Conservation (phyloP, 2,797 vertebrate species). For the Salmo trutta region DNA sequence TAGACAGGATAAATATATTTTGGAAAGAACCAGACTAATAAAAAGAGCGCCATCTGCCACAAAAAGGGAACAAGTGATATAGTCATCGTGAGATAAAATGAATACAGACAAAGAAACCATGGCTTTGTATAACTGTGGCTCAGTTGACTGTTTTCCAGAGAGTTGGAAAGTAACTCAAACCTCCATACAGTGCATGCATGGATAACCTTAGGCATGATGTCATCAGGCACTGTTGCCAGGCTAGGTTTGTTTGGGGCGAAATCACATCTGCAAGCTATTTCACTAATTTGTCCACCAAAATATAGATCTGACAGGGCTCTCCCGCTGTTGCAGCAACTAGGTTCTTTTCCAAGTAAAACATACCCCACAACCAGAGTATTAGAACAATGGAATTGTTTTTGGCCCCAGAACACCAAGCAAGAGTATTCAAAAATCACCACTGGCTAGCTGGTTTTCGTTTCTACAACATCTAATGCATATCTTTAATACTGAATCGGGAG, state of each 20-base stretch:
- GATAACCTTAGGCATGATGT: slow-evolving; percentile 67
- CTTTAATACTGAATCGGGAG: slow-evolving; percentile 51
- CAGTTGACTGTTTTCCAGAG: slow-evolving; percentile 43
- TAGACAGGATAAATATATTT: neutral
- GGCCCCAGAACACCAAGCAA: slow-evolving; percentile 15
- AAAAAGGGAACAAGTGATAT: no score
- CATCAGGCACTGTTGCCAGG: slow-evolving; percentile 51
- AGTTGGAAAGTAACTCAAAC: slow-evolving; percentile 9
- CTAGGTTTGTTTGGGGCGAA: slow-evolving; percentile 55
- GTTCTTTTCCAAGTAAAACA: slow-evolving; percentile 50
- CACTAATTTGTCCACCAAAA: slow-evolving; percentile 70
- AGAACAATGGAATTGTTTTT: slow-evolving; percentile 38
- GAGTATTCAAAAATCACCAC: slow-evolving; percentile 21
- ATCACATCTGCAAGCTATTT: slow-evolving; percentile 78
- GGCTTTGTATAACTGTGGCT: slow-evolving; percentile 24
- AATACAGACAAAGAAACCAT: neutral
- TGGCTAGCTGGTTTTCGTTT: slow-evolving; percentile 34
- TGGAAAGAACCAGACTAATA: neutral
- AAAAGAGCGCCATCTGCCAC: neutral
- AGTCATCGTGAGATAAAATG: neutral
- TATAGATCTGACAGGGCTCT: slow-evolving; percentile 43
- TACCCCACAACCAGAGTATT: slow-evolving; percentile 21
- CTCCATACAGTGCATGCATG: slow-evolving; percentile 44
- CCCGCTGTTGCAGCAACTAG: slow-evolving; percentile 41
- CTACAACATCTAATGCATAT: slow-evolving; percentile 57